Percentiles rank a stretch among this genome's conserved stretches.
Conservation (phyloP, 2,888 invertebrate genomes). For the Hydropsyche betteni region DNA sequence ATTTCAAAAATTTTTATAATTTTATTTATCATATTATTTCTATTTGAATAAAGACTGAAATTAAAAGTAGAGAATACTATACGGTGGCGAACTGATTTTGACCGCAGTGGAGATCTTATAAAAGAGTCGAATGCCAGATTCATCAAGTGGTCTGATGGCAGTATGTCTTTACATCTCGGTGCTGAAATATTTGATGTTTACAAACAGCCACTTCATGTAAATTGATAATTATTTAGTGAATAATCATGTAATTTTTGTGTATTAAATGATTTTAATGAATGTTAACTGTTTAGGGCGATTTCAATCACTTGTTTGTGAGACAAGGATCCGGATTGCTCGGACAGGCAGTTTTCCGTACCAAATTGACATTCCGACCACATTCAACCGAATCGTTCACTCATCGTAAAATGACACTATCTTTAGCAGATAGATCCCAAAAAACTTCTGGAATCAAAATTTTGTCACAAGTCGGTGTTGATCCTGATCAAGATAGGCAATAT, state of each 20-base stretch:
- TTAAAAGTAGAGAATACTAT: constrained; percentile 97
- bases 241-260: constrained; percentile 1
- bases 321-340: constrained; percentile 98
- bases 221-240: constrained; percentile 49
- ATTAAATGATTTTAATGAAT: background rate
- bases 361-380: constrained; percentile 96
- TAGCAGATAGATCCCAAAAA: constrained; percentile 94
- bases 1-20: background rate
- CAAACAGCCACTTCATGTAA: constrained; percentile 85
- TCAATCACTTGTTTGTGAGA: constrained; percentile 96
- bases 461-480: constrained; percentile 92
- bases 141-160: constrained; percentile 98
- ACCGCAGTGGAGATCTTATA: constrained; percentile 80
- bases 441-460: constrained; percentile 95
- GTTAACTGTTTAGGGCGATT: constrained; percentile 77
- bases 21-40: constrained; percentile 44
- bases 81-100: constrained; percentile 88
- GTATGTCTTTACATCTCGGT: constrained; percentile 95
- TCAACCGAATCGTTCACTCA: constrained; percentile 99
- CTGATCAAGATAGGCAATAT: constrained; percentile 90
- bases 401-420: constrained; percentile 97
- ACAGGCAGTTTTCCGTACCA: constrained; percentile 96
- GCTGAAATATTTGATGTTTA: constrained; percentile 98
- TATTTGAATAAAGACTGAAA: constrained; percentile 72
- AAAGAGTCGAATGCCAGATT: constrained; percentile 95